Evolutionary conservation across 2,113 vertebrate genomes (phyloP).

Genomic region (Sterrhoptilus dennistouni): DNA sequence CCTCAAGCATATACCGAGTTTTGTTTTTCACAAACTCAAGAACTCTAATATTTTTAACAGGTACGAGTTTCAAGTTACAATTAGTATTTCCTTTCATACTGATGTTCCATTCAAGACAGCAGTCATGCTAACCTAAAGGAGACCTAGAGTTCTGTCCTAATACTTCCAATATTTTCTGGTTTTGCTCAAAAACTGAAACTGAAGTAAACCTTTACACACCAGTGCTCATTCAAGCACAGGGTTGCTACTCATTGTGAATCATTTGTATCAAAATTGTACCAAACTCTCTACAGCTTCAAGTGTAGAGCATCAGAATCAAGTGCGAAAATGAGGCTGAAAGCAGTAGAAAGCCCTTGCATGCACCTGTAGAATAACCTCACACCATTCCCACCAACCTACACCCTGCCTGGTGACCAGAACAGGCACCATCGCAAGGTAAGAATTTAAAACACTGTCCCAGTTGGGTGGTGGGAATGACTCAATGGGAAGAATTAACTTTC

Average conservation of each 20-base stretch:
- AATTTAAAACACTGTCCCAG: neutral
- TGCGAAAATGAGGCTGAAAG: neutral
- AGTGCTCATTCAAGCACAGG: neutral
- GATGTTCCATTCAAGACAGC: neutral
- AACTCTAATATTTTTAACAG: neutral
- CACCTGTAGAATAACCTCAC: neutral
- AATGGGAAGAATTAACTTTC: neutral
- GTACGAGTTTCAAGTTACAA: neutral
- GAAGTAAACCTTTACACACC: neutral
- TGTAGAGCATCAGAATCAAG: neutral
- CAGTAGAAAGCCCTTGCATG: rapidly evolving
- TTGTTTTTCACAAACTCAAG: neutral
- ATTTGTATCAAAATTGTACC: neutral
- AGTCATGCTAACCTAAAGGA: neutral
- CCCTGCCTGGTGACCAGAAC: neutral
- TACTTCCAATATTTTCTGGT: neutral
- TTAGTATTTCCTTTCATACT: neutral
- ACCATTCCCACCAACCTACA: neutral
- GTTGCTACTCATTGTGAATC: neutral
- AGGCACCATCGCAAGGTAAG: neutral
- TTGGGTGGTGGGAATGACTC: neutral
- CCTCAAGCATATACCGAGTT: rapidly evolving
- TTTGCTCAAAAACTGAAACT: neutral
- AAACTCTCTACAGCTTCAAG: neutral
- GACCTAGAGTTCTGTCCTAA: neutral